Percentiles rank a stretch among this genome's conserved stretches.
Conservation (phyloP, 2,888 invertebrate genomes). For the Yponomeuta plumbellus region DNA sequence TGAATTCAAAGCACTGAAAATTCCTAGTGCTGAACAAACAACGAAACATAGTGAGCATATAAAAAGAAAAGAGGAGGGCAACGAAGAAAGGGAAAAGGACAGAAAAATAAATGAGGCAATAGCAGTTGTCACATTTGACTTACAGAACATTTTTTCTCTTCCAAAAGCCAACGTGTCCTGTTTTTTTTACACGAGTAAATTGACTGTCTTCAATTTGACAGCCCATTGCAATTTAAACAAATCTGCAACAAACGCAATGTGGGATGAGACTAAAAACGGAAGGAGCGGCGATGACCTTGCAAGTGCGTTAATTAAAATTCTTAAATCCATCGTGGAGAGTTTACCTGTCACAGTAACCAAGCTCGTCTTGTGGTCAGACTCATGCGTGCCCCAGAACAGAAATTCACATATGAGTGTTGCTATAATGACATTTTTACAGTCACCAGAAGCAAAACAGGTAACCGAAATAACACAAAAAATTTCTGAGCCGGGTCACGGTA, state of each 20-base stretch:
- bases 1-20: slow-evolving; percentile 18
- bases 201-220: slow-evolving; percentile 23
- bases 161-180: slow-evolving; percentile 20
- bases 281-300: slow-evolving; percentile 22
- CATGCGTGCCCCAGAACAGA: slow-evolving; percentile 24
- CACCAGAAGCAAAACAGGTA: slow-evolving; percentile 19
- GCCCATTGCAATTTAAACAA: slow-evolving; percentile 22
- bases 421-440: slow-evolving; percentile 25
- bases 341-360: slow-evolving; percentile 21
- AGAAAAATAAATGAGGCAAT: slow-evolving; percentile 19
- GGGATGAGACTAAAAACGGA: slow-evolving; percentile 22
- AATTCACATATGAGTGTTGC: slow-evolving; percentile 26
- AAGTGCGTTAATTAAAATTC: slow-evolving; percentile 21
- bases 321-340: slow-evolving; percentile 14
- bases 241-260: slow-evolving; percentile 21
- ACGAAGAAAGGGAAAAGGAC: slow-evolving; percentile 19
- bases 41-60: slow-evolving; percentile 16
- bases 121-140: slow-evolving; percentile 22
- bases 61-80: slow-evolving; percentile 16
- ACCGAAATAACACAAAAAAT: slow-evolving; percentile 24
- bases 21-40: slow-evolving; percentile 12
- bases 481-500: slow-evolving; percentile 29
- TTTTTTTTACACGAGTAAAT: slow-evolving; percentile 23
- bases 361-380: slow-evolving; percentile 28
- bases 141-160: slow-evolving; percentile 21